Percentiles rank a stretch among this genome's conserved stretches.
These are phyloP conservation scores for Eulemur rubriventer DNA, from an alignment of 2,797 vertebrate species.

Conservation along the genomic window DNA sequence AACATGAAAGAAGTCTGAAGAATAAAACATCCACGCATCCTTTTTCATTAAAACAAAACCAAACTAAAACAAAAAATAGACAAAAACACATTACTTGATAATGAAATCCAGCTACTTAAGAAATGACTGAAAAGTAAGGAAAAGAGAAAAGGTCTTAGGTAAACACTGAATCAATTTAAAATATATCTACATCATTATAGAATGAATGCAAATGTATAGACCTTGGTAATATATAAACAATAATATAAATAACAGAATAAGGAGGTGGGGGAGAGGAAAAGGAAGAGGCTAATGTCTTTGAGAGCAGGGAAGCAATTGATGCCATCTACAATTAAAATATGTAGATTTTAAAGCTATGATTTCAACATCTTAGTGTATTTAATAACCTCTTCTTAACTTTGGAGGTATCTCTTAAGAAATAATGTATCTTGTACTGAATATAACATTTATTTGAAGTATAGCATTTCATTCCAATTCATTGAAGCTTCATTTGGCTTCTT, in stretches of 20 bases:
- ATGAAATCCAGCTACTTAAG: neutral
- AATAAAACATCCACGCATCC: neutral
- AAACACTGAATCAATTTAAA: neutral
- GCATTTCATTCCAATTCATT: constrained; percentile 27
- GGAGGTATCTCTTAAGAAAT: neutral
- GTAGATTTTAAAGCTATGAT: neutral
- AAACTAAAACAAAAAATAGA: neutral
- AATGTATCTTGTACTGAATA: neutral
- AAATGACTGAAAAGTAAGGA: neutral
- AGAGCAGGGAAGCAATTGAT: neutral
- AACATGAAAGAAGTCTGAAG: neutral
- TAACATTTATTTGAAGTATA: constrained; percentile 55
- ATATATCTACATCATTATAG: neutral
- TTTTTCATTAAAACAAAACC: neutral
- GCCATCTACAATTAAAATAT: neutral
- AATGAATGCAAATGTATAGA: neutral
- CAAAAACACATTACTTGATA: neutral
- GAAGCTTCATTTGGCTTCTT: constrained; percentile 40
- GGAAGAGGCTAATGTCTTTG: neutral
- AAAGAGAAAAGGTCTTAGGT: neutral
- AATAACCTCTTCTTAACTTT: constrained; percentile 21
- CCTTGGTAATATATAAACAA: neutral
- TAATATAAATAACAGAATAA: neutral
- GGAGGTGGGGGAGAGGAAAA: neutral
- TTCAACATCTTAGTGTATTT: constrained; percentile 21